Percentiles rank a stretch among this genome's conserved stretches.
phyloP scores from a whole-genome alignment of 2,888 invertebrate species.

The Altica lythri region DNA sequence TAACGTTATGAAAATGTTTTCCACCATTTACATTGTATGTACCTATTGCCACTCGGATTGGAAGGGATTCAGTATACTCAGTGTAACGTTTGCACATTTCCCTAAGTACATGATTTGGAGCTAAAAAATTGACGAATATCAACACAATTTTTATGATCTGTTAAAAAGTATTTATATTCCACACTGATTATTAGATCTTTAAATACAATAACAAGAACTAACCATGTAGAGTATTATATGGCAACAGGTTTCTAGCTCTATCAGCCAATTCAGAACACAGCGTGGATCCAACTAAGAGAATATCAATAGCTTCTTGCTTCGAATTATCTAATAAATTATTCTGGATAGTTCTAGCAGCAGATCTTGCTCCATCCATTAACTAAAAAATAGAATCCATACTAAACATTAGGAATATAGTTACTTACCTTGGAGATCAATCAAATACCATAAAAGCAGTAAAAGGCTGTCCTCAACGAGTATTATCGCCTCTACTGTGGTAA shows the following conservation, averaged over 20 bases:
- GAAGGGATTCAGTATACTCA: slow-evolving; percentile 74
- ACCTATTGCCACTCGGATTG: slow-evolving; percentile 83
- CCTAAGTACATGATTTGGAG: slow-evolving; percentile 79
- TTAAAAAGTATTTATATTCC: too few relatives aligned
- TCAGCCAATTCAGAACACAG: slow-evolving; percentile 91
- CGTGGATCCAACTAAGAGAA: slow-evolving; percentile 89
- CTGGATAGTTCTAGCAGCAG: slow-evolving; percentile 97
- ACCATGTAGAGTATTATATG: slow-evolving; percentile 84
- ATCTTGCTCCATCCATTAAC: slow-evolving; percentile 96
- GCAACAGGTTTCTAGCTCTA: slow-evolving; percentile 84
- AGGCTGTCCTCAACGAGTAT: too few relatives aligned
- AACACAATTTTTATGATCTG: too few relatives aligned
- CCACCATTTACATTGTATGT: slow-evolving; percentile 99
- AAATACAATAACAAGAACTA: slow-evolving; percentile 33
- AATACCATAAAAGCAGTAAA: too few relatives aligned
- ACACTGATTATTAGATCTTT: not conserved
- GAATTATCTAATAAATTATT: slow-evolving; percentile 96
- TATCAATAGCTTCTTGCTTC: slow-evolving; percentile 97
- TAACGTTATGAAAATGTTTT: slow-evolving; percentile 95
- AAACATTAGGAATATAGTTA: too few relatives aligned
- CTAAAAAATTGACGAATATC: slow-evolving; percentile 48
- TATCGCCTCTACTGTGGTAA: too few relatives aligned
- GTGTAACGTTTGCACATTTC: slow-evolving; percentile 84
- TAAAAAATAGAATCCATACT: too few relatives aligned
- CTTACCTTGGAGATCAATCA: too few relatives aligned